Percentiles rank a stretch among this genome's conserved stretches.
These are phyloP conservation scores for Spodoptera litura DNA, from an alignment of 1,140 invertebrate species.

Conservation along the genomic window DNA sequence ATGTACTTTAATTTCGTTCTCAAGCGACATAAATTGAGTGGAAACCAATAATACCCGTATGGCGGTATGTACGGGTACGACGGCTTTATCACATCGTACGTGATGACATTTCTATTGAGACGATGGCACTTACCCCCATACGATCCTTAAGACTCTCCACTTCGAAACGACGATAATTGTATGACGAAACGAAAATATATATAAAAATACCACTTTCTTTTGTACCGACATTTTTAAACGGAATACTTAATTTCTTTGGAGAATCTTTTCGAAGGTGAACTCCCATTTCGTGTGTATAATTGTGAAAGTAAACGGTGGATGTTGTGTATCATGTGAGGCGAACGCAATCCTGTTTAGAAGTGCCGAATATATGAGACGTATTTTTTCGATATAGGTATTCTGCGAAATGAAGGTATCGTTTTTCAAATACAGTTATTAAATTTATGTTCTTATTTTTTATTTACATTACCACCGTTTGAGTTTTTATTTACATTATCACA, in stretches of 20 bases:
- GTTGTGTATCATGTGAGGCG: too few species aligned
- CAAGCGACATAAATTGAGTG: slow-evolving; percentile 40
- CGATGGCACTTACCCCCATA: slow-evolving; percentile 50
- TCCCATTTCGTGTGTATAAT: too few species aligned
- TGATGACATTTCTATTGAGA: slow-evolving; percentile 54
- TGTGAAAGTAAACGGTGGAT: too few species aligned
- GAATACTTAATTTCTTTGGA: slow-evolving; percentile 19
- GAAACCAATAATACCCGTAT: slow-evolving; percentile 42
- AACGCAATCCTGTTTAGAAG: too few species aligned
- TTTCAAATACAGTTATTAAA: too few species aligned
- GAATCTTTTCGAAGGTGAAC: background rate
- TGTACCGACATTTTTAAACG: slow-evolving; percentile 32
- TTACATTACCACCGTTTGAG: too few species aligned
- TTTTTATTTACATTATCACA: too few species aligned
- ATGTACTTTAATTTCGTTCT: slow-evolving; percentile 36
- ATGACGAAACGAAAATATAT: slow-evolving; percentile 49
- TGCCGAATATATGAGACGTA: too few species aligned
- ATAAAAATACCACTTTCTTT: slow-evolving; percentile 50
- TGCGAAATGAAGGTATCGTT: too few species aligned
- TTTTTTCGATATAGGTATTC: too few species aligned
- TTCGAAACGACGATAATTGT: slow-evolving; percentile 58
- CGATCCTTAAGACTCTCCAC: slow-evolving; percentile 49
- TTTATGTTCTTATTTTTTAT: too few species aligned
- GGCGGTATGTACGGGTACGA: slow-evolving; percentile 9
- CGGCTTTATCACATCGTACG: slow-evolving; percentile 46